Evolutionary conservation across 2,113 vertebrate species (phyloP), one percentile per base, ranked within the genome.

Genomic region (Poeciliopsis occidentalis): DNA sequence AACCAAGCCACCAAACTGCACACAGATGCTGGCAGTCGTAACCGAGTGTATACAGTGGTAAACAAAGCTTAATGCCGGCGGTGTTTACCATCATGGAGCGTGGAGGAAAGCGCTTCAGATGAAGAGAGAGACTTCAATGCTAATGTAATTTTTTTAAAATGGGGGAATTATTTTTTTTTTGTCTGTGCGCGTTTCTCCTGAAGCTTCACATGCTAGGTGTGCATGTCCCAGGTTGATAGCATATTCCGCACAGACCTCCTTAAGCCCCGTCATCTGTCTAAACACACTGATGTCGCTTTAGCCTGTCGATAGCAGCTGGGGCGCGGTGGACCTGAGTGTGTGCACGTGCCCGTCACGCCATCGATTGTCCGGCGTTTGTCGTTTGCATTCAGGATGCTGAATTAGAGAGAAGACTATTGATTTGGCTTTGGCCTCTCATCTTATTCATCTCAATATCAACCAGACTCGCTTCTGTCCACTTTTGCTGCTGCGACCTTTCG

Each of bases 11-110:
- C 82, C 88, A 79, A 92, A 92, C 80, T 92, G 82, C 64, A 91
- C 94, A 94, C 96, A 96, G 96, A 96, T 96, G 95, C 81, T 79
- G 81, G 78, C 69, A 75, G 78, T 88, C 60, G 81, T 85, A 88
- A 87, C 84, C 29, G 71, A 87, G 85, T 47, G 72, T 75, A 88
- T 83, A 81, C 83, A 81, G 66, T 79, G 80, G 88, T 88, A 89
- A 91, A 92, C 90, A 92, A 86, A 81, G 88, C 81, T 82, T 79
- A 79, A 84, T 80, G 78, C 74, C 60, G 73, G 69, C 57, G 84
- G 62, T 66, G 78, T 89, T 85, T 84, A 84, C 78, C 76, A 60
- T 80, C 71, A 79, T 0, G 66, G 66, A 66, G 34, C 62, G 62
- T 24, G 30, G 2, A 63, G 29, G 63, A 78, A 73, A 27, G 67